These are phyloP conservation scores for Brenthis daphne DNA, from an alignment of 2,888 invertebrate species.

Conservation along the genomic window DNA sequence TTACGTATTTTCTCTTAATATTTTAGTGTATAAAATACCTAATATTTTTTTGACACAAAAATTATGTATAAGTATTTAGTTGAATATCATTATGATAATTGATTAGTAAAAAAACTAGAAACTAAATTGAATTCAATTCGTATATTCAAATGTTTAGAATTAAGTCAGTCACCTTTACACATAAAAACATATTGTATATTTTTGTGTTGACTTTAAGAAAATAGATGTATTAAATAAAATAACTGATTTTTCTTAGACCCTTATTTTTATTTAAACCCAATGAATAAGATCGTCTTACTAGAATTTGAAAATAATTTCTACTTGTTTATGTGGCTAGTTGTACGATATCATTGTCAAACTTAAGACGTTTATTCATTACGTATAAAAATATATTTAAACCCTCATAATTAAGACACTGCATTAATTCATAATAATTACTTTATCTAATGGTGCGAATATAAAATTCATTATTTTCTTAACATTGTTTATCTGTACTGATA, in stretches of 20 bases:
- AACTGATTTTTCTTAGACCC: neutral
- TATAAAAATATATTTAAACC: no score
- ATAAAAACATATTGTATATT: constrained; percentile 29
- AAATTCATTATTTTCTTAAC: no score
- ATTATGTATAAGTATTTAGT: constrained; percentile 3
- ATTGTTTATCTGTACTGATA: no score
- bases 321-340: no score
- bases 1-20: constrained; percentile 12
- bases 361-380: no score
- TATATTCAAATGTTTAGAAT: constrained; percentile 15
- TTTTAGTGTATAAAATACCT: constrained; percentile 17
- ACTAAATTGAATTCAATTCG: constrained; percentile 9
- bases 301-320: no score
- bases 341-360: no score
- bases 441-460: no score
- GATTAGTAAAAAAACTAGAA: neutral
- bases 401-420: no score
- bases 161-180: constrained; percentile 19
- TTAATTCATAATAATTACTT: no score
- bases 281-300: no score
- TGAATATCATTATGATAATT: constrained; percentile 1
- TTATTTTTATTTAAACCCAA: no score
- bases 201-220: constrained; percentile 27
- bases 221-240: constrained; percentile 25
- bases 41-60: constrained; percentile 3